phyloP scores from a whole-genome alignment of 2,888 invertebrate genomes.

The Reticulitermes lucifugus region DNA sequence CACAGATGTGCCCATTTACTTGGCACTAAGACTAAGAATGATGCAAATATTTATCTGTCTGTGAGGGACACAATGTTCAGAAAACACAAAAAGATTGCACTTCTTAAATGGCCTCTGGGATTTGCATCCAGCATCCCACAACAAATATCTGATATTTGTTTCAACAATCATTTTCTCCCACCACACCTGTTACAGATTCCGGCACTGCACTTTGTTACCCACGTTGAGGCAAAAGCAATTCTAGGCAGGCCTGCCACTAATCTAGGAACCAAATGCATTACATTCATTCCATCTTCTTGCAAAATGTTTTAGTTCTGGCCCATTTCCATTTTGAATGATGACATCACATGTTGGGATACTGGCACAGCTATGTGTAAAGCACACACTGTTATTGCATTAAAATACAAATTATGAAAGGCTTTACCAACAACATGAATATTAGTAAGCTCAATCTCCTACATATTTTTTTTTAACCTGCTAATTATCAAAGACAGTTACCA shows the following conservation, averaged over 20 bases:
- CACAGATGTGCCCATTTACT: neutral
- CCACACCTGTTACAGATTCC: neutral
- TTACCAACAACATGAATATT: too few species aligned
- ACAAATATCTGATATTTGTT: neutral
- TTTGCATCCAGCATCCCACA: neutral
- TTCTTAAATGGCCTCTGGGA: neutral
- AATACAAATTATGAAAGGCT: too few species aligned
- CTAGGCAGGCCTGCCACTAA: slow-evolving; percentile 2
- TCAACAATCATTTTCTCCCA: neutral
- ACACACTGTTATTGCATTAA: too few species aligned
- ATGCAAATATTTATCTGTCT: neutral
- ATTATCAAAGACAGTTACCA: too few species aligned
- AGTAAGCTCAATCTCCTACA: too few species aligned
- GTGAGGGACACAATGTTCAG: neutral
- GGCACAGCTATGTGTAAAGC: neutral
- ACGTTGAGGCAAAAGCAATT: slow-evolving; percentile 10
- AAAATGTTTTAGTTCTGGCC: neutral
- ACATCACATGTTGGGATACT: neutral
- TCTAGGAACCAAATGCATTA: neutral
- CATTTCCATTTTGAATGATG: neutral
- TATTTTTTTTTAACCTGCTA: too few species aligned
- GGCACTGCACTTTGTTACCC: slow-evolving; percentile 17
- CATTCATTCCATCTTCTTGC: neutral
- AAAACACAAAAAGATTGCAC: neutral
- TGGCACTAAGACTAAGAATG: neutral